phyloP scores from a whole-genome alignment of 1,140 invertebrate species.

The Calephelis nemesis region DNA sequence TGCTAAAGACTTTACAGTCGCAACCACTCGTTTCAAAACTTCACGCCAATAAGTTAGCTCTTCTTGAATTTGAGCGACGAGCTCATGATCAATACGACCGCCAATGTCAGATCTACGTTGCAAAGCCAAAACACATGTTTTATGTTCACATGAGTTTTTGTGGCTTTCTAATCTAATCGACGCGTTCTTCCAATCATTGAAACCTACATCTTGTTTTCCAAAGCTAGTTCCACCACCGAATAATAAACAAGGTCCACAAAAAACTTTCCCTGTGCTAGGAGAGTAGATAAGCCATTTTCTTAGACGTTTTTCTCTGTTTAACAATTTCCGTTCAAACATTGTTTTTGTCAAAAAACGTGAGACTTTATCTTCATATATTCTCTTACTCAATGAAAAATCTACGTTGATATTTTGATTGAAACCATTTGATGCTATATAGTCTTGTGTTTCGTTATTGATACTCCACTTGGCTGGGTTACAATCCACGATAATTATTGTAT shows the following conservation, averaged over 20 bases:
- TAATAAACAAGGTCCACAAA: slow-evolving; percentile 14
- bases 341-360: slow-evolving; percentile 11
- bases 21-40: slow-evolving; percentile 17
- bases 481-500: slow-evolving; percentile 14
- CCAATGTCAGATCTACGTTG: not conserved
- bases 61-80: slow-evolving; percentile 3
- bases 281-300: slow-evolving; percentile 4
- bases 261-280: slow-evolving; percentile 5
- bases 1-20: slow-evolving; percentile 15
- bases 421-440: slow-evolving; percentile 7
- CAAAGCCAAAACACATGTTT: not conserved
- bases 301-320: not conserved
- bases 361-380: not conserved
- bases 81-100: slow-evolving; percentile 4
- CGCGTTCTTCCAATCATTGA: slow-evolving; percentile 11
- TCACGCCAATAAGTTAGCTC: slow-evolving; percentile 16
- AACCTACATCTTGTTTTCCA: slow-evolving; percentile 12
- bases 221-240: not conserved
- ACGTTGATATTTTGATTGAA: not conserved
- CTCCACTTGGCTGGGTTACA: slow-evolving; percentile 9
- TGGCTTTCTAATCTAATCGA: slow-evolving; percentile 2
- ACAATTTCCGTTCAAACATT: slow-evolving; percentile 7
- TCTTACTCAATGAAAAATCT: slow-evolving; percentile 2
- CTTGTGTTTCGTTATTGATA: slow-evolving; percentile 2
- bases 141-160: slow-evolving; percentile 11